phyloP scores from a whole-genome alignment of 2,888 invertebrate genomes.

The Eulithis prunata region DNA sequence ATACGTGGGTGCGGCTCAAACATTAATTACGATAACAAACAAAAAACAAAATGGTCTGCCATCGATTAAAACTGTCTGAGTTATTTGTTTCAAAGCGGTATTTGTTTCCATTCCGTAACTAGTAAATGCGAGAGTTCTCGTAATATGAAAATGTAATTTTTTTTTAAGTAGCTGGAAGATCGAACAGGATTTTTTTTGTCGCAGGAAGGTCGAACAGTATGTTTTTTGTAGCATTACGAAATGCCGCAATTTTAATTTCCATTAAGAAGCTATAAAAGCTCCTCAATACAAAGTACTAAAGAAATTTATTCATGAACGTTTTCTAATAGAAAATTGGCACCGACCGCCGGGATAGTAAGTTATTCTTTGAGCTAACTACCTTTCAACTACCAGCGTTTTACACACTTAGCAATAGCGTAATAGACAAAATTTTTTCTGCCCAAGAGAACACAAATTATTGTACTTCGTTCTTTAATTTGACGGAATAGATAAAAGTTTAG shows the following conservation, averaged over 20 bases:
- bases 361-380: conserved; percentile 19
- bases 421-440: too few relatives aligned
- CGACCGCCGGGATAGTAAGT: conserved; percentile 15
- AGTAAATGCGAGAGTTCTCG: conserved; percentile 13
- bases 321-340: conserved; percentile 32
- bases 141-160: conserved; percentile 38
- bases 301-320: conserved; percentile 32
- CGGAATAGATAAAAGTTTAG: too few relatives aligned
- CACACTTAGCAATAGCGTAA: too few relatives aligned
- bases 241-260: conserved; percentile 38
- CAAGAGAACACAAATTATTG: too few relatives aligned
- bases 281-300: conserved; percentile 27
- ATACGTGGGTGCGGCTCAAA: too few relatives aligned
- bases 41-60: not conserved
- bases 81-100: conserved; percentile 19
- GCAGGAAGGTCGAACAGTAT: conserved; percentile 28
- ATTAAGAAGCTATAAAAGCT: conserved; percentile 36
- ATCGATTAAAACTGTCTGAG: not conserved
- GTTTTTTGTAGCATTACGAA: conserved; percentile 30
- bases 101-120: not conserved
- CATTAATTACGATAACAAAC: not conserved
- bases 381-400: not conserved
- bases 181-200: conserved; percentile 32
- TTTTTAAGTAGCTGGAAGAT: conserved; percentile 36
- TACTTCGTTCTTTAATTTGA: too few relatives aligned